Percentiles rank a stretch among this genome's conserved stretches.
Evolutionary conservation across 2,888 invertebrate species (phyloP).

Genomic region (Microctonus hyperodae): DNA sequence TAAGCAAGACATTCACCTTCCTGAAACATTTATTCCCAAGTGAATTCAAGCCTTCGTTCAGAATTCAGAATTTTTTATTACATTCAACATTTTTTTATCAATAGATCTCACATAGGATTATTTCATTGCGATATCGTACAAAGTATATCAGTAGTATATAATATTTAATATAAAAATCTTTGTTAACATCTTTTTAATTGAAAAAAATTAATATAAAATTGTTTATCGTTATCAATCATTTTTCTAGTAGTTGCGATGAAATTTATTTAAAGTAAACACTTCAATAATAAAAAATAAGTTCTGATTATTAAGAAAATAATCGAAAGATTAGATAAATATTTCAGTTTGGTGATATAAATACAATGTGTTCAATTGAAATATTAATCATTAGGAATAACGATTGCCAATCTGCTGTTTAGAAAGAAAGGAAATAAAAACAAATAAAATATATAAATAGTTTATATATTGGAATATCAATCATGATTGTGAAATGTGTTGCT

Average conservation of each 20-base stretch:
- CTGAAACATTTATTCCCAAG: background rate
- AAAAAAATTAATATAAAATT: too few species aligned
- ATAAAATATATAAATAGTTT: too few species aligned
- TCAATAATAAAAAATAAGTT: too few species aligned
- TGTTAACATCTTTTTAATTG: too few species aligned
- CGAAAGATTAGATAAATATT: background rate
- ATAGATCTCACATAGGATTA: background rate
- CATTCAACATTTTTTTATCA: background rate
- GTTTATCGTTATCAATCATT: too few species aligned
- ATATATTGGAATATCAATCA: constrained; percentile 6
- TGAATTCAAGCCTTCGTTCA: background rate
- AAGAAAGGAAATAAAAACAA: background rate
- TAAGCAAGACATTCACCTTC: background rate
- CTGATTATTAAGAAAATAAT: background rate
- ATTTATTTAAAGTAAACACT: too few species aligned
- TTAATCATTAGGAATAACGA: background rate
- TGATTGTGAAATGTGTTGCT: constrained; percentile 16
- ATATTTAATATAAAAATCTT: too few species aligned
- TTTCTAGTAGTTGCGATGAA: too few species aligned
- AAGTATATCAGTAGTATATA: too few species aligned
- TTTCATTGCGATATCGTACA: background rate
- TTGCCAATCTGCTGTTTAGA: background rate
- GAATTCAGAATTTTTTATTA: background rate
- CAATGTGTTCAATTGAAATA: constrained; percentile 36
- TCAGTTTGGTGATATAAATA: background rate